Conservation (phyloP, 2,888 invertebrate genomes). For the Tolmerus cingulatus region DNA sequence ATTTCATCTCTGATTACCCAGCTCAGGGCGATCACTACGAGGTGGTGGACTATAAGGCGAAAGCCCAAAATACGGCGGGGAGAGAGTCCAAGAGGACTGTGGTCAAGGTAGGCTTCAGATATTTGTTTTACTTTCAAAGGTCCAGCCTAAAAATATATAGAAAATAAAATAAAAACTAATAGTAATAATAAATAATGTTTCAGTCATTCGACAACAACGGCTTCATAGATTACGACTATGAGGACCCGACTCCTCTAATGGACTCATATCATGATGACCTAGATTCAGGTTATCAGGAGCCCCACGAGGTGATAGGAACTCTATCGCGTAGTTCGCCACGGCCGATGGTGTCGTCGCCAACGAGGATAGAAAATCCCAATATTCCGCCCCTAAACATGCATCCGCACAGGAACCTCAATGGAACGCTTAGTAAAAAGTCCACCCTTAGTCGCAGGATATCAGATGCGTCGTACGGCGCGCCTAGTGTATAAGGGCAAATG, state of each 20-base stretch:
- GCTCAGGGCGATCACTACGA: constrained; percentile 75
- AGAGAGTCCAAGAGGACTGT: constrained; percentile 60
- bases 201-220: constrained; percentile 75
- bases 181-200: not conserved
- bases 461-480: constrained; percentile 58
- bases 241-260: constrained; percentile 78
- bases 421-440: constrained; percentile 60
- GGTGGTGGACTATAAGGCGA: constrained; percentile 68
- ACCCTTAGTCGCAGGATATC: constrained; percentile 61
- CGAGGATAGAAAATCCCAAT: constrained; percentile 83
- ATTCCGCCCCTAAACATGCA: constrained; percentile 77
- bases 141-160: too few relatives aligned
- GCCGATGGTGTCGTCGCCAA: constrained; percentile 80
- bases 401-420: constrained; percentile 62
- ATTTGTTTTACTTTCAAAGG: not conserved
- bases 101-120: constrained; percentile 56
- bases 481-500: constrained; percentile 59
- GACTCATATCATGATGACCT: constrained; percentile 75
- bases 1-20: constrained; percentile 74
- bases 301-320: constrained; percentile 62
- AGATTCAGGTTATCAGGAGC: constrained; percentile 66
- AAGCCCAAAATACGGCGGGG: constrained; percentile 53
- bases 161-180: too few relatives aligned
- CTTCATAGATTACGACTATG: constrained; percentile 82
- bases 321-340: constrained; percentile 64